phyloP scores from a whole-genome alignment of 2,888 invertebrate genomes.

The Dorcus parallelipipedus region DNA sequence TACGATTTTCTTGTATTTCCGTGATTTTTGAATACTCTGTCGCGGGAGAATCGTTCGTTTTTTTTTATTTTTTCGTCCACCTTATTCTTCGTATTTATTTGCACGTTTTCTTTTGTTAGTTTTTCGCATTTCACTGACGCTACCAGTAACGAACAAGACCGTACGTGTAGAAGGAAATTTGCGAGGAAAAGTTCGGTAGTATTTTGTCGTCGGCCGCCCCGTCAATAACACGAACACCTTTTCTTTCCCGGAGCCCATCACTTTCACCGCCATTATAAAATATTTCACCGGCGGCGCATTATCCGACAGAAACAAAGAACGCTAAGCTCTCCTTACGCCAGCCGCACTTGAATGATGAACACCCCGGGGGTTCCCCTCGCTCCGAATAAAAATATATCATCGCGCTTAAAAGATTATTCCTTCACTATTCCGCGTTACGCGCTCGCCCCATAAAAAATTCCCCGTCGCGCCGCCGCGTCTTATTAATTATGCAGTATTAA shows the following conservation, averaged over 20 bases:
- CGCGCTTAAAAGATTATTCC: not conserved
- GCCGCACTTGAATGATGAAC: conserved; percentile 1
- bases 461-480: not conserved
- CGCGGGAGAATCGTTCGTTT: no score
- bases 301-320: conserved; percentile 1
- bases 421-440: not conserved
- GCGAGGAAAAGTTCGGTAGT: no score
- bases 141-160: no score
- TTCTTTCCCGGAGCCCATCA: not conserved
- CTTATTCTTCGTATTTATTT: no score
- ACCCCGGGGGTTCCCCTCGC: not conserved
- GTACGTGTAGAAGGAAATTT: no score
- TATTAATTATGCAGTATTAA: no score
- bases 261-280: not conserved
- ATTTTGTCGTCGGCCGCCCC: no score
- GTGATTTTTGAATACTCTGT: no score
- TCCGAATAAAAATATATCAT: not conserved
- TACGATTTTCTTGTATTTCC: no score
- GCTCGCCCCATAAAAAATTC: conserved; percentile 8
- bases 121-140: no score
- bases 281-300: not conserved
- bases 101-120: no score
- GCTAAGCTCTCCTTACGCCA: not conserved
- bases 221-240: not conserved
- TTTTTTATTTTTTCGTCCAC: no score